Evolutionary conservation across 2,113 vertebrate species (phyloP), one percentile per base, ranked within the genome.

Genomic region (Pristiophorus japonicus): DNA sequence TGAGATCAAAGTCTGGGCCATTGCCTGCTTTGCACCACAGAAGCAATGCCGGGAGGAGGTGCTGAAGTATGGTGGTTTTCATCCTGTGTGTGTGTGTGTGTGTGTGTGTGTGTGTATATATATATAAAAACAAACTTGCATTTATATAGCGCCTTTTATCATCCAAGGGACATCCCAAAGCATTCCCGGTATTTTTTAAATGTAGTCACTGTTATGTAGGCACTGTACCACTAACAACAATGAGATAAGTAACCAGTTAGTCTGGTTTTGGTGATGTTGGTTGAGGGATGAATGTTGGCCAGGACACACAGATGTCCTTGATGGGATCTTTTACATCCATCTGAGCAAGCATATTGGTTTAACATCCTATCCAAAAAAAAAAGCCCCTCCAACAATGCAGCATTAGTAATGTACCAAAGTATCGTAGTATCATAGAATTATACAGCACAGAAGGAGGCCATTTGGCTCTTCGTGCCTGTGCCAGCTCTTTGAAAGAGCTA

Each of bases 1-100:
- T 55, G 99, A 99, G 98, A 99, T 99, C 98, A 99, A 99, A 97
- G 99, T 99, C 96, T 99, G 99, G 99, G 99, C 99, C 47, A 99
- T 99, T 78, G 99, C 99, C 95, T 99, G 99, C 98, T 99, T 99
- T 96, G 99, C 99, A 96, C 99, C 99, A 0, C 99, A 99, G 98
- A 99, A 99, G 96, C 99, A 99, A 96, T 99, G 99, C 97, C 97
- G 99, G 96, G 99, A 99, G 97, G 99, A 99, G 97, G 99, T 99
- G 97, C 98, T 99, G 96, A 99, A 99, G 99, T 99, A 98, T 98
- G 99, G 96, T 38, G 51, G 4, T 62, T 95, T 95, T 95, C 51
- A 75, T 75, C 22, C 34, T 16, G 34, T 51, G 22, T 51, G 14
- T 63, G 5, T 63, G n/a, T n/a, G n/a, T n/a, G n/a, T n/a, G n/a